Base-by-base conservation (phyloP, 2,113 vertebrate species). In the Benitochromis conjunctus region DNA sequence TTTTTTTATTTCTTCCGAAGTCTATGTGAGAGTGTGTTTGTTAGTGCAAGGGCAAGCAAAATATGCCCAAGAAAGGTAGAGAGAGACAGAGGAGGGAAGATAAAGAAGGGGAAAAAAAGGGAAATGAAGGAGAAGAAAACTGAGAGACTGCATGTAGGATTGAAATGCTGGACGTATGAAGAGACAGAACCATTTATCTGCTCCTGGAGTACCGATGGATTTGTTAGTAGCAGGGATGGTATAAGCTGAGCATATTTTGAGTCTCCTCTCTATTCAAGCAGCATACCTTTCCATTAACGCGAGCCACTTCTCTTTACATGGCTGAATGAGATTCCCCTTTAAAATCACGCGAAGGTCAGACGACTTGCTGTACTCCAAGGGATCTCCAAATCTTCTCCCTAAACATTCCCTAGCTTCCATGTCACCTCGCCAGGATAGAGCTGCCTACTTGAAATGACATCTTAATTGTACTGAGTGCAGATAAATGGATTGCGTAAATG, bases 281-380 rank as follows among this genome's bases (percentile, higher is more conserved):
- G 89, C 92, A 89, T 86, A 86, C 31, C 86, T 91, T 86, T 81
- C 83, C 88, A 94, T 94, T 93, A 95, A 93, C 92, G 94, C 88
- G 90, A 92, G 88, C 83, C 90, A 94, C 95, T 93, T 94, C 94
- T 95, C 92, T 94, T 92, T 87, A 92, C 91, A 94, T 94, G 90
- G 91, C 86, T 95, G 91, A 94, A 92, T 93, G 92, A 89, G 84
- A 93, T 92, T 94, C 86, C 80, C 74, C 66, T 88, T 92, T 86
- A 89, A 94, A 92, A 83, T 83, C 66, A 71, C 55, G 84, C 85
- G 85, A 93, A 95, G 94, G 93, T 95, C 91, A 95, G 92, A 92
- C 89, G 53, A 93, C 90, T 90, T 80, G 81, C 90, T 64, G 69
- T 89, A 86, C 89, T 91, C 85, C 60, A 87, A 88, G 88, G 88